phyloP scores from a whole-genome alignment of 2,888 invertebrate genomes.

The Hylaea fasciaria region DNA sequence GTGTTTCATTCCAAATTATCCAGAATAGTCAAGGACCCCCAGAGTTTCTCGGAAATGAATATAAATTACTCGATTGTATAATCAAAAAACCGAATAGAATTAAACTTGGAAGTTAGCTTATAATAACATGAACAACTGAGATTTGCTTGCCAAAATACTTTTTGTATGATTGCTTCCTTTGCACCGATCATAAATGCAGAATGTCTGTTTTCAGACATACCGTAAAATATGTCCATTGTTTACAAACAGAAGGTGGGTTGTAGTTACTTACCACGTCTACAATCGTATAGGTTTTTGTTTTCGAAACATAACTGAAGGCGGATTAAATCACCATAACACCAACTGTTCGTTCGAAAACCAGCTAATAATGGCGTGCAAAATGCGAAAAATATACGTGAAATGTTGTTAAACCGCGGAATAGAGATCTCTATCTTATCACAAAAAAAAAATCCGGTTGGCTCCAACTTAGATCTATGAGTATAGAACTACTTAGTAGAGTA shows the following conservation, averaged over 20 bases:
- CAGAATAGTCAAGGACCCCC: conserved; percentile 30
- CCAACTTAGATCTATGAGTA: too few relatives aligned
- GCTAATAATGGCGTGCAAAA: conserved; percentile 10
- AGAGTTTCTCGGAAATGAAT: conserved; percentile 29
- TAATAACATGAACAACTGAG: too few relatives aligned
- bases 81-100: conserved; percentile 1
- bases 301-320: conserved; percentile 36
- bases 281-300: conserved; percentile 41
- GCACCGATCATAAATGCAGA: too few relatives aligned
- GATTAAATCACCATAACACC: conserved; percentile 37
- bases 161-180: too few relatives aligned
- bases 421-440: neutral
- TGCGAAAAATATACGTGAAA: conserved; percentile 14
- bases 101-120: too few relatives aligned
- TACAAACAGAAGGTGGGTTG: conserved; percentile 38
- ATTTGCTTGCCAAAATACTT: too few relatives aligned
- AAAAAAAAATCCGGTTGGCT: too few relatives aligned
- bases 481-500: too few relatives aligned
- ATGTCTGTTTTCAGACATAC: conserved; percentile 16
- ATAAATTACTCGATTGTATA: conserved; percentile 28
- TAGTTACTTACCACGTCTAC: conserved; percentile 22
- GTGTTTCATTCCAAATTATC: conserved; percentile 27
- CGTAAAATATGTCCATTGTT: conserved; percentile 43
- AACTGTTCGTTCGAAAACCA: conserved; percentile 7
- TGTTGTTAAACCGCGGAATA: neutral